Evolutionary conservation across 2,888 invertebrate species (phyloP).

Genomic region (Drosophila seclusa): DNA sequence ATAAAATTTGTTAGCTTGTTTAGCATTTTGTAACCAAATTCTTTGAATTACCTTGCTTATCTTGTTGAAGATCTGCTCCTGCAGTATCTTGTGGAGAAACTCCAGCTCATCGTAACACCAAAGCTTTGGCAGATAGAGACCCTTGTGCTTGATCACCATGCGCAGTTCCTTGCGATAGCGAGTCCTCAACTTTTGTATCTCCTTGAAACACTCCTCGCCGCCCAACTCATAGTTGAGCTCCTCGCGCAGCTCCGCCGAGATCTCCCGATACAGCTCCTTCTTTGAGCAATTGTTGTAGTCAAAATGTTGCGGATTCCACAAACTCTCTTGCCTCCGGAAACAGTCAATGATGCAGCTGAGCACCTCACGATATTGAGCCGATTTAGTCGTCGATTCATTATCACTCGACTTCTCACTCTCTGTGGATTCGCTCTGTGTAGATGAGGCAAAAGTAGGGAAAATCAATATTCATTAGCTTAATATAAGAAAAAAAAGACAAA

Average conservation of each 20-base stretch:
- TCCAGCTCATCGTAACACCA: slow-evolving; percentile 82
- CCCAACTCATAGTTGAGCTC: slow-evolving; percentile 66
- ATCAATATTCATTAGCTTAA: not conserved
- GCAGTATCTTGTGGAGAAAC: slow-evolving; percentile 72
- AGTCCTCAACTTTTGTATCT: slow-evolving; percentile 76
- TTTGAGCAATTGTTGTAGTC: slow-evolving; percentile 68
- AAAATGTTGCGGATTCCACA: slow-evolving; percentile 77
- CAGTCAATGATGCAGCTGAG: slow-evolving; percentile 71
- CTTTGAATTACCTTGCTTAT: slow-evolving; percentile 66
- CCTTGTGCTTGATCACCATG: slow-evolving; percentile 76
- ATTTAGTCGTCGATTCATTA: slow-evolving; percentile 62
- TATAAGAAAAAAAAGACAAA: not conserved
- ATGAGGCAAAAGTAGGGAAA: too few species aligned
- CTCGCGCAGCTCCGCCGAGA: slow-evolving; percentile 61
- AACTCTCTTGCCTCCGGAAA: slow-evolving; percentile 65
- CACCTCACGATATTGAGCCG: slow-evolving; percentile 67
- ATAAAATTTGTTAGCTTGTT: not conserved
- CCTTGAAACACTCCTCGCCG: slow-evolving; percentile 70
- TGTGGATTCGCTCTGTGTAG: slow-evolving; percentile 39
- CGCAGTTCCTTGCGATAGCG: slow-evolving; percentile 79
- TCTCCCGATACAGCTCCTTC: slow-evolving; percentile 61
- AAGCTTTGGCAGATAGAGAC: slow-evolving; percentile 77
- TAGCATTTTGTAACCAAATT: not conserved
- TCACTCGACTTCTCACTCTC: slow-evolving; percentile 69
- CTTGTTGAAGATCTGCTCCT: slow-evolving; percentile 73